Base-by-base conservation (phyloP, 2,113 vertebrate species). In the Mastomys natalensis region DNA sequence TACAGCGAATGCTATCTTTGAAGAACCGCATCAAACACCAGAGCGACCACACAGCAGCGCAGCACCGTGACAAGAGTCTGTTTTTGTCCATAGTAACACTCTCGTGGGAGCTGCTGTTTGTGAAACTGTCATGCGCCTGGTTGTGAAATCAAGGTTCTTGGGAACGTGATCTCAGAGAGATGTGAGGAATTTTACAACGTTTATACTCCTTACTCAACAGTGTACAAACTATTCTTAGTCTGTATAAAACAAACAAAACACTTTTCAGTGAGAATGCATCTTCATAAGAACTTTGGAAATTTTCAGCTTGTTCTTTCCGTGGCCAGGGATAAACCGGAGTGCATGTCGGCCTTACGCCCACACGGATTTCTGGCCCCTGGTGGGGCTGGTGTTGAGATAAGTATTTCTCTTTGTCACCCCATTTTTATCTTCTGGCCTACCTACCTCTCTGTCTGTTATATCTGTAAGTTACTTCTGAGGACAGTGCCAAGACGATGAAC, bases 141-240 rank as follows among this genome's bases (percentile, higher is more conserved):
- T 72, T 40, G 82, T 55, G 76, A 98, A 96, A 97, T 95, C 77
- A 58, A 64, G 89, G 73, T 89, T 95, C 55, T 76, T 51, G 11
- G 16, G 93, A 98, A 77, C 40, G 55, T 64, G 64, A 98, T 92
- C 66, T 90, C 31, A 77, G 82, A 97, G 95, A 97, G 90, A 93
- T 21, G 48, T 81, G 86, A 93, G 91, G 92, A 86, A 68, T 96
- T 95, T 95, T 90, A 97, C 85, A 90, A 78, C 58, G 17, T 82
- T 93, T 90, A 68, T 93, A 93, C 87, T 93, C 68, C 84, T 95
- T 89, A 82, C 78, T 93, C 66, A 82, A 17, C 58, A 86, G 66
- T 85, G 60, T n/a, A 94, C 53, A 97, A 80, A 94, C 53, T 95
- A 68, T 88, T 90, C 76, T 92, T 74, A 73, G 72, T 78, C 45